A percentile compares a stretch with the other conserved stretches of the same genome.
phyloP scores from a whole-genome alignment of 2,888 invertebrate genomes.

The Acleris literana region DNA sequence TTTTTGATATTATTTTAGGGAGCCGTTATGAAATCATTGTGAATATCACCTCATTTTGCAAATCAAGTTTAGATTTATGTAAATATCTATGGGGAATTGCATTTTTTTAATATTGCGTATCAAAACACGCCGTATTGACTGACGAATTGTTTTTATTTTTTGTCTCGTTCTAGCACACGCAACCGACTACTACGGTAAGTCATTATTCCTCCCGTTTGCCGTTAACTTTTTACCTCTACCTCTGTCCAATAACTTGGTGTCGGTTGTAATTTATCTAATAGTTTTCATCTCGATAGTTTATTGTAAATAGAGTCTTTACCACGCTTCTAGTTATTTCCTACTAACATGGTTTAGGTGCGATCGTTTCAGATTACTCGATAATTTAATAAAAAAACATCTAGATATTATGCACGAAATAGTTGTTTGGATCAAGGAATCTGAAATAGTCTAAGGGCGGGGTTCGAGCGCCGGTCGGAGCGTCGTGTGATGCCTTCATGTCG shows the following conservation, averaged over 20 bases:
- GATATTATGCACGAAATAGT: conserved; percentile 9
- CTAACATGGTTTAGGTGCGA: conserved; percentile 71
- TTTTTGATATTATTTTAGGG: conserved; percentile 3
- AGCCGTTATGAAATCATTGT: conserved; percentile 51
- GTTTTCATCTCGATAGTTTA: conserved; percentile 59
- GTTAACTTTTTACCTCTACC: conserved; percentile 60
- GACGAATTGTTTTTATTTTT: conserved; percentile 75
- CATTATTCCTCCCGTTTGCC: conserved; percentile 86
- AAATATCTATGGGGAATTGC: conserved; percentile 42
- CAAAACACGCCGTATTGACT: conserved; percentile 48
- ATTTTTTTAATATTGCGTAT: conserved; percentile 30
- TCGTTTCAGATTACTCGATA: conserved; percentile 72
- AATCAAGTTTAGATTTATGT: conserved; percentile 39
- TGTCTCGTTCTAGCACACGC: conserved; percentile 91
- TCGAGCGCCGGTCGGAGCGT: conserved; percentile 53
- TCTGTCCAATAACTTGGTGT: conserved; percentile 70
- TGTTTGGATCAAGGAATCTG: conserved; percentile 69
- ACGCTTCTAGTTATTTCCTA: conserved; percentile 80
- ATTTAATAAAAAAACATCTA: conserved; percentile 48
- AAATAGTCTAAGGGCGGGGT: conserved; percentile 49
- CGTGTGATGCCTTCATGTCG: conserved; percentile 50
- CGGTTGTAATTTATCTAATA: conserved; percentile 61
- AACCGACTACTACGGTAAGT: conserved; percentile 99
- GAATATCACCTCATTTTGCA: conserved; percentile 51
- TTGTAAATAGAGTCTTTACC: conserved; percentile 75